Evolutionary conservation across 2,888 invertebrate species (phyloP).

Genomic region (Pterostichus niger): DNA sequence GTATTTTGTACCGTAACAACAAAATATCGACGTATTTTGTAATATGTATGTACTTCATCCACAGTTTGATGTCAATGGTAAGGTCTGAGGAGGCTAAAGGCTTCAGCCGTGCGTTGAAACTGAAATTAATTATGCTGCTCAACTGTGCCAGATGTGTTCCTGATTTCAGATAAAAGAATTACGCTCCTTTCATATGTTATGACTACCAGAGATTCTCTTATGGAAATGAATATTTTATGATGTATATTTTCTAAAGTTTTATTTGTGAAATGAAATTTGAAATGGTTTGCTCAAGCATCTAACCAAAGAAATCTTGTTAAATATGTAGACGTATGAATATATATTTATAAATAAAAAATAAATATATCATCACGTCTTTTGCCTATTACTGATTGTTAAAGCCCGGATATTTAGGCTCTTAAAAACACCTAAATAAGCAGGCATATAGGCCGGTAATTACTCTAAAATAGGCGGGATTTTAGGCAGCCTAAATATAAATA

Average conservation of each 20-base stretch:
- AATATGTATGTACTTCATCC: neutral
- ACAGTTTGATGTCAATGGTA: conserved; percentile 2
- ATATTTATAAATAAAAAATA: too few relatives aligned
- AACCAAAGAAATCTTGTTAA: neutral
- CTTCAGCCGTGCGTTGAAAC: neutral
- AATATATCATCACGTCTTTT: too few relatives aligned
- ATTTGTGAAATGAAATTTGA: neutral
- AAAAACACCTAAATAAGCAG: too few relatives aligned
- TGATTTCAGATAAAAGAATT: conserved; percentile 34
- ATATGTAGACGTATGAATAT: too few relatives aligned
- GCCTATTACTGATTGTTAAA: too few relatives aligned
- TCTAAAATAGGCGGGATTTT: too few relatives aligned
- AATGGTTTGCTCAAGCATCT: neutral
- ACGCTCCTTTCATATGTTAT: conserved; percentile 29
- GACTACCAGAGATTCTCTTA: neutral
- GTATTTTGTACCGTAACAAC: too few relatives aligned
- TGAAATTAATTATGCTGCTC: conserved; percentile 37
- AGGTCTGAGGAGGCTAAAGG: neutral
- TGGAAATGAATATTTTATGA: conserved; percentile 30
- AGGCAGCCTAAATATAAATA: too few relatives aligned
- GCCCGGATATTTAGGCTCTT: too few relatives aligned
- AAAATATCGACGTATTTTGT: neutral
- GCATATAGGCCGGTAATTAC: too few relatives aligned
- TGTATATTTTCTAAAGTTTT: too few relatives aligned
- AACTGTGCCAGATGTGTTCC: conserved; percentile 28